These are phyloP conservation scores for Nemopilema nomurai DNA, from an alignment of 30 jellyfish, hydroid and myxozoan genomes.

Conservation along the genomic window DNA sequence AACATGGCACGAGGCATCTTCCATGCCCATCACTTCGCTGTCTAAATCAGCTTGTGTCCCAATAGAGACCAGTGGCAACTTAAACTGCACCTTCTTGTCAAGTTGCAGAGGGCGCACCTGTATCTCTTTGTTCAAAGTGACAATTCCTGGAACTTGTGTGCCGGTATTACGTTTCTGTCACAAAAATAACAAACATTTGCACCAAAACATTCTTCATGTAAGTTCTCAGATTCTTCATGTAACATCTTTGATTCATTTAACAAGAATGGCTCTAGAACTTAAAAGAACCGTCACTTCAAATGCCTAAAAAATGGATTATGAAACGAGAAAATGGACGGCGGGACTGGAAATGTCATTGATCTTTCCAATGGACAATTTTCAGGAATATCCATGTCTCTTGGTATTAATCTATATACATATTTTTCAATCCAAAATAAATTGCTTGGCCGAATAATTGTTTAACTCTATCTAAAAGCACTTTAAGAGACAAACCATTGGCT, in stretches of 20 bases:
- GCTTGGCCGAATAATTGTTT: not conserved
- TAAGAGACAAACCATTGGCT: not conserved
- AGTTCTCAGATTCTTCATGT: not conserved
- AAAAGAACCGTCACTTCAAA: no score
- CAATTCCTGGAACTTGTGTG: not conserved
- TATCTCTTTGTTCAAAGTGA: not conserved
- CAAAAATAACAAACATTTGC: not conserved
- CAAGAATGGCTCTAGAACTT: no score
- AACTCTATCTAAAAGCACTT: no score
- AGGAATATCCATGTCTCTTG: no score
- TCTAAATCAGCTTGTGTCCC: not conserved
- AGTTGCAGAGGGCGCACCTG: not conserved
- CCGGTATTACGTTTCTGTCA: not conserved
- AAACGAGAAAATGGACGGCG: no score
- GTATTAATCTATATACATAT: no score
- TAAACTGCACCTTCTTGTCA: not conserved
- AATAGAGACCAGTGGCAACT: not conserved
- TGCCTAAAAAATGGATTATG: no score
- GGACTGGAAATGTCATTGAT: no score
- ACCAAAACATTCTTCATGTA: not conserved
- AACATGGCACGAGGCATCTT: not conserved
- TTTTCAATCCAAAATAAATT: not conserved
- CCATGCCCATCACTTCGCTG: not conserved
- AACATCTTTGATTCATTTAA: no score
- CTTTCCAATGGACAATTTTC: no score